Evolutionary conservation across 2,888 invertebrate genomes (phyloP), one percentile per base, ranked within the genome.

Genomic region (Escarpia spicata): DNA sequence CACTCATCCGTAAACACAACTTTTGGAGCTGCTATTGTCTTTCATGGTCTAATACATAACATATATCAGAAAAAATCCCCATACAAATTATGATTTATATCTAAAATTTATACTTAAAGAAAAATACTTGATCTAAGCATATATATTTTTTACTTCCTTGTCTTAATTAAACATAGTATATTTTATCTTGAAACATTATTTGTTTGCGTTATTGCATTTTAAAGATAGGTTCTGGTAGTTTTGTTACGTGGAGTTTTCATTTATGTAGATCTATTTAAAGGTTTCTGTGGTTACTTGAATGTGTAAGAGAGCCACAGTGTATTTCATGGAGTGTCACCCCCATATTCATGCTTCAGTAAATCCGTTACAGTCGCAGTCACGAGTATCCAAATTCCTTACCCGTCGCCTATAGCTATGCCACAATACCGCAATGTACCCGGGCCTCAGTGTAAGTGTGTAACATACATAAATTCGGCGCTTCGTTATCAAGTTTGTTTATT

Each of bases 301-400:
- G 19, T 26, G 26, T 4, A 75, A 2, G n/a, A 26, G 6, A 19
- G 26, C 26, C 2, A 26, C 26, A 75, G 37, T 75, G 26, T 19
- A 26, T 75, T n/a, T 26, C n/a, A 75, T 26, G 75, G n/a, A 75
- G 75, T 75, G 75, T 75, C 75, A 75, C 75, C 75, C 75, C 26
- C 26, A 26, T 26, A 75, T 75, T 75, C 75, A 75, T n/a, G 75
- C 75, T 75, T 75, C 75, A 75, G 75, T 75, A 75, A 75, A 75
- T 75, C 75, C 75, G 75, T 75, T 75, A 75, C 75, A 75, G 75
- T 75, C 75, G 75, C 75, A 75, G 75, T 75, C 26, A 75, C 75
- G 75, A 75, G 75, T 75, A 75, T 75, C n/a, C 75, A 26, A 75
- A 75, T 75, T 75, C 75, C 75, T 26, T 6, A 75, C 75, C 75